phyloP scores from a whole-genome alignment of 2,797 vertebrate species.

The Gymnodraco acuticeps region DNA sequence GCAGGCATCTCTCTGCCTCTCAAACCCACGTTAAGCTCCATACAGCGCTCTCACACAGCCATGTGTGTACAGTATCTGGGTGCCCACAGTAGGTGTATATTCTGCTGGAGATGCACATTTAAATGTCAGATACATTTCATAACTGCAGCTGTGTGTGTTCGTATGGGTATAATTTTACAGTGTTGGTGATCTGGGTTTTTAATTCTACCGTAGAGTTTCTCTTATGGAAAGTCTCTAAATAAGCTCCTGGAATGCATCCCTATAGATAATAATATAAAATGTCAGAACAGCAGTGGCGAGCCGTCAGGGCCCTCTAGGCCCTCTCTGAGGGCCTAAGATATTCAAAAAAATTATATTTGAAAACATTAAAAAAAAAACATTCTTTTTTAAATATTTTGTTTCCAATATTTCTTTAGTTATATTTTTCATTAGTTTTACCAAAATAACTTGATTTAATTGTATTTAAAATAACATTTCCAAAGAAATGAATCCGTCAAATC shows the following conservation, averaged over 20 bases:
- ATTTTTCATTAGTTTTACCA: no score
- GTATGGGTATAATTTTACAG: constrained; percentile 1
- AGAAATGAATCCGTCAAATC: no score
- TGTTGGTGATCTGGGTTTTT: background rate
- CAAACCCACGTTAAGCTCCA: constrained; percentile 56
- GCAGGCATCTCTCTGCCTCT: constrained; percentile 44
- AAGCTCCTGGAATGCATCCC: constrained; percentile 11
- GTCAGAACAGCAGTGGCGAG: background rate
- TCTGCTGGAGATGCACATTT: constrained; percentile 42
- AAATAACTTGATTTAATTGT: no score
- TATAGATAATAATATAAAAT: constrained; percentile 30
- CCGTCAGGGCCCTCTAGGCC: no score
- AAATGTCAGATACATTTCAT: constrained; percentile 46
- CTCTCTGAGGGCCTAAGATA: no score
- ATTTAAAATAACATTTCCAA: no score
- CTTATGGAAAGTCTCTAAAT: constrained; percentile 9
- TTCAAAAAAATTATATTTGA: no score
- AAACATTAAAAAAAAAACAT: no score
- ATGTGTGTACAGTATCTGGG: constrained; percentile 12
- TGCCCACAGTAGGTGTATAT: constrained; percentile 45
- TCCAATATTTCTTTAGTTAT: no score
- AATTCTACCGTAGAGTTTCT: constrained; percentile 8
- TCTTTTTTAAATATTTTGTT: no score
- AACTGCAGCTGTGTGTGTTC: constrained; percentile 5
- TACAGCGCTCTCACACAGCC: constrained; percentile 19